Conservation (phyloP, 2,797 vertebrate species). For the Sardinella longiceps region DNA sequence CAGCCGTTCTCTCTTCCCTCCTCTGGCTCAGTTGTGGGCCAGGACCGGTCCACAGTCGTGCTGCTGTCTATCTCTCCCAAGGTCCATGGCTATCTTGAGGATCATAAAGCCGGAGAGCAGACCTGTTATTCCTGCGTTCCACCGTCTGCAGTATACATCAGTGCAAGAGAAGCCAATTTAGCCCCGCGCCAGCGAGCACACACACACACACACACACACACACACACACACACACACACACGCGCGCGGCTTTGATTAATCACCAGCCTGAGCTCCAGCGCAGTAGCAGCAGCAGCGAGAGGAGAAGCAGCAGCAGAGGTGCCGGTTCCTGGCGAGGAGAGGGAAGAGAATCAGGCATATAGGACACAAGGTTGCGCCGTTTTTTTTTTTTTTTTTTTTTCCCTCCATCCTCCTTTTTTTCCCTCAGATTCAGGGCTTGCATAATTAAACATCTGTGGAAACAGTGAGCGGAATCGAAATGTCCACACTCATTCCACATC, state of each 20-base stretch:
- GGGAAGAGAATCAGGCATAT: slow-evolving; percentile 70
- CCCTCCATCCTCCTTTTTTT: background rate
- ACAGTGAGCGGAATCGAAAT: background rate
- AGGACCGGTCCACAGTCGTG: background rate
- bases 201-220: too few relatives aligned
- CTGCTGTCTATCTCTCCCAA: background rate
- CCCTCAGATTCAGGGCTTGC: background rate
- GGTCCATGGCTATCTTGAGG: background rate
- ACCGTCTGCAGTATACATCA: slow-evolving; percentile 72
- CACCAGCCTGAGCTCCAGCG: too few relatives aligned
- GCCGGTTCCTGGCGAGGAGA: slow-evolving; percentile 58
- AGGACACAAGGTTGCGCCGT: slow-evolving; percentile 61
- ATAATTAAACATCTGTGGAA: background rate
- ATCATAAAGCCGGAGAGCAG: background rate
- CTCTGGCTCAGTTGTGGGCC: background rate
- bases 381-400: too few relatives aligned
- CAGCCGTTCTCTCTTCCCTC: too few relatives aligned
- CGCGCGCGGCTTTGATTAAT: slow-evolving; percentile 77
- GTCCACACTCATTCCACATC: background rate
- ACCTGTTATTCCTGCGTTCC: slow-evolving; percentile 51
- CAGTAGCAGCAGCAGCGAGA: too few relatives aligned
- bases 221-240: too few relatives aligned
- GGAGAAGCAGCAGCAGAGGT: slow-evolving; percentile 64
- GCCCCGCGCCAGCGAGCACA: slow-evolving; percentile 67
- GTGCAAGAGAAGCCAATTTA: slow-evolving; percentile 73